These are phyloP conservation scores for Hetaerina americana DNA, from an alignment of 1,140 invertebrate species.

Conservation along the genomic window DNA sequence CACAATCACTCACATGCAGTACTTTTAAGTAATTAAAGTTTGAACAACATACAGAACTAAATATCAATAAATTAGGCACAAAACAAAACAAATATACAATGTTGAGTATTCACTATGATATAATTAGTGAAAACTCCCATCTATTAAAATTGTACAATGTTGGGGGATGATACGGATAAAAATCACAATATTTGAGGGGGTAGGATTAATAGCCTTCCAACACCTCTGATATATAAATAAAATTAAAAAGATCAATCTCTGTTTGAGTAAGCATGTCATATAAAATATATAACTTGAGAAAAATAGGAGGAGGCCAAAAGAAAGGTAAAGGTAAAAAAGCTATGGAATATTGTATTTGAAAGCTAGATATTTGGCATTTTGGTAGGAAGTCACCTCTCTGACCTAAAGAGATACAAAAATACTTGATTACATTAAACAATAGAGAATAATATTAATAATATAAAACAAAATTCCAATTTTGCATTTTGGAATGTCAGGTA, in stretches of 20 bases:
- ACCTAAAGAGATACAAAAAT: neutral
- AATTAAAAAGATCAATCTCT: neutral
- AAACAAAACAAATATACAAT: conserved; percentile 1
- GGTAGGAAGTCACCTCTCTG: neutral
- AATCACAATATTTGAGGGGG: neutral
- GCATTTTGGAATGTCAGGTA: neutral
- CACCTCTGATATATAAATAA: neutral
- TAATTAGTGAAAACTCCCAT: neutral
- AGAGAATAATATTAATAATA: conserved; percentile 1
- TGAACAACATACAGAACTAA: neutral
- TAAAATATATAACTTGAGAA: neutral
- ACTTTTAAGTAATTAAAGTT: neutral
- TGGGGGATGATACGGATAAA: neutral
- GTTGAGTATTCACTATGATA: neutral
- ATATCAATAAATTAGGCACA: neutral
- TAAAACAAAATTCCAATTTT: neutral
- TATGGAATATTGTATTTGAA: neutral
- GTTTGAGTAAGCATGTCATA: neutral
- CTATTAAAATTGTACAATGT: neutral
- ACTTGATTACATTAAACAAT: neutral
- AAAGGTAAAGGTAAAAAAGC: neutral
- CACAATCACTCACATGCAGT: neutral
- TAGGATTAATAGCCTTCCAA: neutral
- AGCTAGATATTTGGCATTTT: neutral
- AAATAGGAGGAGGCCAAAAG: neutral